Conservation (phyloP, 1,140 invertebrate genomes). For the Drosophila setifemur region DNA sequence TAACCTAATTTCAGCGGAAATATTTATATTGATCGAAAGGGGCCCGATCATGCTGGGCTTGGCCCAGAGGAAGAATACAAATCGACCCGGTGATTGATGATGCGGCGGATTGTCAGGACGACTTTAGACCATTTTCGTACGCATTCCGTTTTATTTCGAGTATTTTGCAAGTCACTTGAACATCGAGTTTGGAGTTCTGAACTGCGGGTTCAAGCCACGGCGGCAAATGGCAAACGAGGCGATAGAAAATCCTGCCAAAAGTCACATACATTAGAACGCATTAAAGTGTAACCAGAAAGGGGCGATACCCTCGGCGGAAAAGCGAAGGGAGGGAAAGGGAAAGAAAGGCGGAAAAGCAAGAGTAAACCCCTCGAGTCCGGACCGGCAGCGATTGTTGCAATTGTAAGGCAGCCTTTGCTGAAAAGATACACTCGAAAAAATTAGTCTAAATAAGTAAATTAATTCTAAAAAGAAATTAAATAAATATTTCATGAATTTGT, state of each 20-base stretch:
- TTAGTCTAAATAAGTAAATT: not conserved
- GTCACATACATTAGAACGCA: constrained; percentile 82
- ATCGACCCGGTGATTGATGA: constrained; percentile 61
- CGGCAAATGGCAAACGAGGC: constrained; percentile 48
- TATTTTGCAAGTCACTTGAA: constrained; percentile 72
- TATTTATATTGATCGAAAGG: constrained; percentile 73
- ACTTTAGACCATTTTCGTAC: constrained; percentile 16
- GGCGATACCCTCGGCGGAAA: constrained; percentile 38
- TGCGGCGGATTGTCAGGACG: constrained; percentile 58
- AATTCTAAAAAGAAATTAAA: not conserved
- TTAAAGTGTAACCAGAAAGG: constrained; percentile 77
- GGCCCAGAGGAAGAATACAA: constrained; percentile 31
- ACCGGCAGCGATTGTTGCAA: constrained; percentile 42
- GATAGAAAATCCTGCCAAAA: constrained; percentile 64
- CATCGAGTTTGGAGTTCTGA: not conserved
- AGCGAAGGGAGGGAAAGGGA: constrained; percentile 29
- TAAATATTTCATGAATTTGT: too few relatives aligned
- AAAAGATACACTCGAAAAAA: constrained; percentile 29
- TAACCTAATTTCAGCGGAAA: constrained; percentile 79
- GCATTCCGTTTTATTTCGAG: constrained; percentile 4
- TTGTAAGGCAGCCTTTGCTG: constrained; percentile 36
- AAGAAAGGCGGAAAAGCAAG: constrained; percentile 17
- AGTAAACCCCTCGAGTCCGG: constrained; percentile 45
- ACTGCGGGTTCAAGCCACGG: constrained; percentile 20
- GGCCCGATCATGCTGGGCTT: constrained; percentile 43